Conservation (phyloP, 2,888 invertebrate species). For the Dyspetes luteomarginatus region DNA sequence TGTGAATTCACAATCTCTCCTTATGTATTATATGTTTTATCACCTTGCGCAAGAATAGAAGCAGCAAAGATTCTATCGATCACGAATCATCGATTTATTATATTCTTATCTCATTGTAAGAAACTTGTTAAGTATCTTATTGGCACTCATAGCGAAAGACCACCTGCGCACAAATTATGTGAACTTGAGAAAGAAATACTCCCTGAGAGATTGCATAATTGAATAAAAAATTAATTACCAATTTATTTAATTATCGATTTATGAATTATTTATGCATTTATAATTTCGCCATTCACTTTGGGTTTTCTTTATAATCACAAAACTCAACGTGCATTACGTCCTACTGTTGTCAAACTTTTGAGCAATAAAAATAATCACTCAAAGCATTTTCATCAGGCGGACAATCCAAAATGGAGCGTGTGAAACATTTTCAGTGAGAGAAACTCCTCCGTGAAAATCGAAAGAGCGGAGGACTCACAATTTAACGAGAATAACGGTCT, state of each 20-base stretch:
- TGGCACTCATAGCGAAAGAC: slow-evolving; percentile 43
- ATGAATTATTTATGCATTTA: no score
- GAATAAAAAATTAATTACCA: no score
- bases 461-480: not conserved
- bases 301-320: no score
- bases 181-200: slow-evolving; percentile 4
- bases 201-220: not conserved
- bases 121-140: slow-evolving; percentile 54
- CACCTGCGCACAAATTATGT: slow-evolving; percentile 50
- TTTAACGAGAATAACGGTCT: not conserved
- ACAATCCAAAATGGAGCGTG: not conserved
- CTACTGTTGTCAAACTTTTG: no score
- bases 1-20: slow-evolving; percentile 12
- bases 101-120: slow-evolving; percentile 41
- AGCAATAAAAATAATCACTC: not conserved
- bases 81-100: slow-evolving; percentile 61
- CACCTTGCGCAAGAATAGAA: slow-evolving; percentile 52
- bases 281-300: no score
- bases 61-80: slow-evolving; percentile 45
- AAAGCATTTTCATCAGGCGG: not conserved
- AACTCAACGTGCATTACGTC: no score
- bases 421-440: not conserved
- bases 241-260: no score
- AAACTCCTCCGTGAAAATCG: not conserved
- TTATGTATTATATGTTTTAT: not conserved